Base-by-base conservation (phyloP, 2,113 vertebrate species). In the Nymphicus hollandicus region DNA sequence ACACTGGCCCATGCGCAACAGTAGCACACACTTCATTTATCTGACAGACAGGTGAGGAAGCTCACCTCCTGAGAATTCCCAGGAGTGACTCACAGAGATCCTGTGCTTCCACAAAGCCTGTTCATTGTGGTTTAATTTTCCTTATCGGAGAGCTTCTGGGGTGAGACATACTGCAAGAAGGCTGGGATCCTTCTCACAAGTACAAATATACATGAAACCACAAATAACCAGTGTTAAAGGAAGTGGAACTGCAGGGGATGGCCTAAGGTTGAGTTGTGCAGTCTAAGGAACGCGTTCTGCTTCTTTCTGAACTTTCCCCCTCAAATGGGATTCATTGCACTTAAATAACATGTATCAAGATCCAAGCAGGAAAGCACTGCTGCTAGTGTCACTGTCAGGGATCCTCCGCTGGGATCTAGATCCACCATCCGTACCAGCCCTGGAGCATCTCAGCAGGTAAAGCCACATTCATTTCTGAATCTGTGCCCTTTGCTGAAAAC, bases 401-500 rank as follows among this genome's bases (percentile, higher is more conserved):
- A 68, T 24, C 22, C 44, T 14, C 49, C 1, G 4, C 35, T 17
- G 65, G 58, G 66, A 31, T n/a, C 52, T 6, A 13, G 23, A 44
- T 14, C 49, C 44, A 22, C 5, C 53, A 27, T 5, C 43, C 1
- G 0, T 5, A 23, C 61, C 71, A 43, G 24, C 52, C 77, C 71
- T 44, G 17, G 11, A 18, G 70, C 2, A 39, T 4, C 64, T 37
- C 65, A 33, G 16, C 31, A 44, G 41, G 61, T 4, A 69, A 17
- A 28, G 56, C 27, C 24, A 1, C 6, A 0, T 24, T 58, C 6
- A 2, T 6, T 20, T 7, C 56, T 18, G 10, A 17, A 11, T 15
- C 9, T 5, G 13, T 7, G 5, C 14, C 1, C 0, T 13, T 19
- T 5, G 44, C n/a, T 33, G 16, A 35, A 27, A 71, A 39, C 27